Evolutionary conservation across 2,888 invertebrate species (phyloP), one percentile per base, ranked within the genome.

Genomic region (Ypsolopha sequella): DNA sequence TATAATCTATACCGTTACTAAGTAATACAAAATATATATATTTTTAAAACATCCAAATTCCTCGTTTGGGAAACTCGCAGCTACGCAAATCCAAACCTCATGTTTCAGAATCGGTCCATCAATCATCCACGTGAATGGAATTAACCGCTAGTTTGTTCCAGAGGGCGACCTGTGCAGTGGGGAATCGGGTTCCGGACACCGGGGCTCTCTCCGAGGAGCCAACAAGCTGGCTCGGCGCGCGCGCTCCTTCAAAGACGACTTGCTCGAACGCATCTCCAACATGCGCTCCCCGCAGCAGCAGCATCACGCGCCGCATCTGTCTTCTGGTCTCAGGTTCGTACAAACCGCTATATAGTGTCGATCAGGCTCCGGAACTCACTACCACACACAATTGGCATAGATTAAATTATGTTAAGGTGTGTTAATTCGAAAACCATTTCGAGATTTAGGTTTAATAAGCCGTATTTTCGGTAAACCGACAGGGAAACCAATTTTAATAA

Each of bases 181-280:
- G 69, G 88, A 89, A 65, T 79, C 88, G 60, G 88, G 90, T 57
- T 89, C 91, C 59, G 93, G 93, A 53, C 92, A 92, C 72, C 93
- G 93, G 71, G 91, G 93, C 62, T 92, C 91, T 58, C 84, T 92
- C 77, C 93, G 93, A 71, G 93, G 94, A 70, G 95, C 93, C 61
- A 87, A 87, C 73, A 95, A 95, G 80, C 89, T 96, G 81, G 95
- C 95, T 54, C 89, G 95, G 60, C 90, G 96, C 59, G 96, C 96
- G 58, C 91, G 95, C 63, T 95, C 95, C 59, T 96, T 96, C 87
- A 96, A 96, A 87, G 95, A 96, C 90, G 96, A 96, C 85, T 91
- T 96, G 69, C 89, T 96, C 73, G 95, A 95, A 79, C 95, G 95
- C 80, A 91, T 96, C 76, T 94, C 94, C 61, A 93, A 95, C 80